Base-by-base conservation (phyloP, 2,113 vertebrate species). In the Acanthisitta chloris region DNA sequence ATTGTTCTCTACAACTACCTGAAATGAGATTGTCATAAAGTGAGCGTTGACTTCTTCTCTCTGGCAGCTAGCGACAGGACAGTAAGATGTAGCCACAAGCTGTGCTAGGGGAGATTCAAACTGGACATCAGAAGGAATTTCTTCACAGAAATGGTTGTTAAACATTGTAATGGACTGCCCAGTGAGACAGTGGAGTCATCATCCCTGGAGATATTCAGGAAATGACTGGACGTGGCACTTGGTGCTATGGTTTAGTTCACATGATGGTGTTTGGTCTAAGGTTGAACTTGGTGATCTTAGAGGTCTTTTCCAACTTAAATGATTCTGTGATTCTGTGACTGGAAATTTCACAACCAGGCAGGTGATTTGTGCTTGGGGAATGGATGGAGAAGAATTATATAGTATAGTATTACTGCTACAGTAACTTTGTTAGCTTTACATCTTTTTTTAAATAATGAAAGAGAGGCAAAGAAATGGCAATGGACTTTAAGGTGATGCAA, bases 51-150 rank as follows among this genome's bases (percentile, higher is more conserved):
- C 8, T 5, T 36, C 29, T 71, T 48, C 9, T 72, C 58, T 18
- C 26, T 10, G 36, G 31, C 25, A 17, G 0, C 9, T 10, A 49
- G 17, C 0, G 3, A 31, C 20, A 24, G 36, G 21, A 17, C 65
- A 43, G 13, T 26, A n/a, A 9, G 6, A 14, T 51, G 29, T 16
- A 45, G 26, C 28, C 59, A 51, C 45, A 38, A 10, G 18, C 28
- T 24, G 3, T 58, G 69, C 36, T 33, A 45, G 23, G 8, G 36
- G 23, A 43, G 8, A 12, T 49, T 43, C 43, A 58, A 17, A 4
- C 51, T 51, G 51, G 23, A 20, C 15, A 38, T 31, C 36, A 59
- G 38, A 52, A 40, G n/a, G 69, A 73, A 38, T 45, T 45, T 52
- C 19, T 9, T 45, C 3, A 4, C 10, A 17, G 12, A 59, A 29